Conservation (phyloP, 2,888 invertebrate genomes). For the Limenitis camilla region DNA sequence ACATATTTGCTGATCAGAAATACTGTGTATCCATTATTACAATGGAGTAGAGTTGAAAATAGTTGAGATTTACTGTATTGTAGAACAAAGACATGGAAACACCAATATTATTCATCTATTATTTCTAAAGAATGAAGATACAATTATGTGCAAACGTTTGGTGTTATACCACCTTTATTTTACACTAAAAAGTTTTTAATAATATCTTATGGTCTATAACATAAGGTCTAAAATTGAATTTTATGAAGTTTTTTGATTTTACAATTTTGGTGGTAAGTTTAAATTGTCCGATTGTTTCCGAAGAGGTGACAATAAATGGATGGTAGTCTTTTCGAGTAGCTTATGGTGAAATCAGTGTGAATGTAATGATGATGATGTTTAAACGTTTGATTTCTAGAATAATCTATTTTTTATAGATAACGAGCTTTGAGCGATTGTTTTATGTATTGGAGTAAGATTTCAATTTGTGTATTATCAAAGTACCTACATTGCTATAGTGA, state of each 20-base stretch:
- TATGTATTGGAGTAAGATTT: no score
- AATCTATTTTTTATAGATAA: no score
- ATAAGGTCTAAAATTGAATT: conserved; percentile 6
- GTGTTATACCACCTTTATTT: background rate
- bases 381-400: no score
- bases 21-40: no score
- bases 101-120: conserved; percentile 37
- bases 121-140: conserved; percentile 40
- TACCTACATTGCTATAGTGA: no score
- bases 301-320: conserved; percentile 66
- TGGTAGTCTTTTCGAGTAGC: conserved; percentile 62
- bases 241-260: background rate
- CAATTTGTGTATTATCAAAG: no score
- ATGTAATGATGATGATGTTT: conserved; percentile 36
- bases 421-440: no score
- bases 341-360: conserved; percentile 56
- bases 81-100: conserved; percentile 28
- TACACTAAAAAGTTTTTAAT: background rate
- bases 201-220: background rate
- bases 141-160: conserved; percentile 19
- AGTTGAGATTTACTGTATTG: background rate
- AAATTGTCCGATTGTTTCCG: conserved; percentile 62
- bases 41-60: background rate
- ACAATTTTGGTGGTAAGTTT: conserved; percentile 26
- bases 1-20: background rate